These are phyloP conservation scores for Bettongia penicillata DNA, from an alignment of 2,113 vertebrate species.

Conservation along the genomic window DNA sequence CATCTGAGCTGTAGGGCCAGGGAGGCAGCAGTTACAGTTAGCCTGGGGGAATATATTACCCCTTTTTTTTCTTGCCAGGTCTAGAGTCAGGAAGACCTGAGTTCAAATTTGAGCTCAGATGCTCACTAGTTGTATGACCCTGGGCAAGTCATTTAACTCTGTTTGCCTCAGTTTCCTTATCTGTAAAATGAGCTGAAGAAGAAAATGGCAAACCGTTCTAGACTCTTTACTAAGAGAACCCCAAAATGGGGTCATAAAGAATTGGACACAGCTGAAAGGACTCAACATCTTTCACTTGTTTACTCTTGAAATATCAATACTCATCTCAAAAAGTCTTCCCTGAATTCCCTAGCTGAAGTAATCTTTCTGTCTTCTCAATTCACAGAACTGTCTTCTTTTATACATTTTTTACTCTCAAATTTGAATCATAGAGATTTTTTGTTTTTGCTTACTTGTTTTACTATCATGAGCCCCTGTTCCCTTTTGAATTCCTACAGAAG, in stretches of 20 bases:
- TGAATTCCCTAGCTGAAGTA: background rate
- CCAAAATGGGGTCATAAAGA: background rate
- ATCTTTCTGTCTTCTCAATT: background rate
- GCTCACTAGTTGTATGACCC: background rate
- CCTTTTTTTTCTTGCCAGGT: background rate
- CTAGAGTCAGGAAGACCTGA: background rate
- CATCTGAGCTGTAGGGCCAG: background rate
- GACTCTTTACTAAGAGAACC: background rate
- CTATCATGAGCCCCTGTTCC: background rate
- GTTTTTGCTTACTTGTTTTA: background rate
- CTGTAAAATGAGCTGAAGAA: background rate
- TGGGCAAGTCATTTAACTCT: background rate
- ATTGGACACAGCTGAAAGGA: background rate
- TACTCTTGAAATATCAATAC: background rate
- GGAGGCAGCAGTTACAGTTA: background rate
- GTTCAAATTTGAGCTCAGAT: background rate
- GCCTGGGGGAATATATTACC: background rate
- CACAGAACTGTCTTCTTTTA: background rate
- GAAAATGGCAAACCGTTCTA: background rate
- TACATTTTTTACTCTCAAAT: background rate
- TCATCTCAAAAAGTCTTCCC: background rate
- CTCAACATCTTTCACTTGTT: background rate
- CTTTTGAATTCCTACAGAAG: background rate
- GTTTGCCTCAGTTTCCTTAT: background rate
- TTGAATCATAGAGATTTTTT: background rate